Evolutionary conservation across 1,140 invertebrate species (phyloP), one percentile per base, ranked within the genome.

Genomic region (Magallana gigas): DNA sequence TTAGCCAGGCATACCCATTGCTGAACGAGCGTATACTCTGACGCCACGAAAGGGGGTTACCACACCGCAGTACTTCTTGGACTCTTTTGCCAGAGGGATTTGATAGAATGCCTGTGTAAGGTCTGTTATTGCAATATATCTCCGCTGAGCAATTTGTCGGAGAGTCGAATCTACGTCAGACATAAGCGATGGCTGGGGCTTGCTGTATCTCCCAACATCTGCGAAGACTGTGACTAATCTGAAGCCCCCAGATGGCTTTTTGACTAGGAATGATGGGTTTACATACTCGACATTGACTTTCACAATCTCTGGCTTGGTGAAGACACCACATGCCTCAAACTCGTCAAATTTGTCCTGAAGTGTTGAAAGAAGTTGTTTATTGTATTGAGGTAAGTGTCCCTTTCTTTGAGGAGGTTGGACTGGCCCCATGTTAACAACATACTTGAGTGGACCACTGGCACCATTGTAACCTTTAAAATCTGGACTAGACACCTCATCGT

Each of bases 321-420:
- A 80, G 4, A 80, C 36, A 12, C 71, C 71, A n/a, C 23, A 23
- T 48, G 18, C 71, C 12, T 36, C 12, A 8, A 80, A 23, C 57
- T 90, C 91, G 85, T 90, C 83, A 83, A 91, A 91, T 58, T 91
- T 86, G 4, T 89, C 62, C 82, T 91, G 89, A 18, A 91, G 80
- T 36, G 88, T 84, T 12, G 23, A 36, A 6, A 90, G 83, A 62
- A 88, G 88, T 29, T 88, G 36, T 68, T 29, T 48, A 8, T 87
- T 84, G 68, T 91, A 90, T 84, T 87, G 87, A 14, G 90, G 91
- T 18, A 92, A 12, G 48, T 89, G 76, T 1, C 91, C 88, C 48
- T 91, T 91, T 3, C 87, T 81, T 76, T 91, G 90, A 16, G 90
- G 90, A 12, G 89, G 90, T 85, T 87, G 90, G 9, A 87, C 88